Conservation (phyloP, 92 coral and sea anemone genomes). For the Epizoanthus illoricatus region DNA sequence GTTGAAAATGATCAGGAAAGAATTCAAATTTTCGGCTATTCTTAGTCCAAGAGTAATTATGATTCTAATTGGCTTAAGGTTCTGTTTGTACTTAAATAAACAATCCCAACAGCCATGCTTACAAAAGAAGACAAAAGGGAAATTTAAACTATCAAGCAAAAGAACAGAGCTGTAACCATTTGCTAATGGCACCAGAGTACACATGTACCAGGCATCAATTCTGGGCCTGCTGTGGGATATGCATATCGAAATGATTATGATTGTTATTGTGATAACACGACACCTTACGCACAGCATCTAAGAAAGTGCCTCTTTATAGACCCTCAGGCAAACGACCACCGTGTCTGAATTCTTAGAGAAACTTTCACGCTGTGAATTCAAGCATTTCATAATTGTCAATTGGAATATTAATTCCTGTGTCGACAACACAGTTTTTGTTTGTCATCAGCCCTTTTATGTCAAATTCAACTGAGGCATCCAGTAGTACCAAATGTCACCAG, state of each 20-base stretch:
- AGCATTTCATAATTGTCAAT: slow-evolving; percentile 34
- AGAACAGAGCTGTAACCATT: slow-evolving; percentile 19
- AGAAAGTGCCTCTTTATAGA: not conserved
- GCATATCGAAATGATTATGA: too few relatives aligned
- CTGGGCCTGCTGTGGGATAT: too few relatives aligned
- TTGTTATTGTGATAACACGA: too few relatives aligned
- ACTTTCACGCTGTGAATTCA: slow-evolving; percentile 10
- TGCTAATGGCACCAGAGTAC: not conserved
- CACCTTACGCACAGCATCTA: not conserved
- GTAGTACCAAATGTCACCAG: not conserved
- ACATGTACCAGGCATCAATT: not conserved
- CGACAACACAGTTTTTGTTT: slow-evolving; percentile 23
- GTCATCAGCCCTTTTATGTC: not conserved
- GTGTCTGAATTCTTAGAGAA: slow-evolving; percentile 1
- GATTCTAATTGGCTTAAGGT: slow-evolving; percentile 35
- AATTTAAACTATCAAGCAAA: slow-evolving; percentile 8
- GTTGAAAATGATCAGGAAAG: slow-evolving; percentile 13
- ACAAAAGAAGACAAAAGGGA: slow-evolving; percentile 35
- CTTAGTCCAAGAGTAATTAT: slow-evolving; percentile 25
- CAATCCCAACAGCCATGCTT: slow-evolving; percentile 21
- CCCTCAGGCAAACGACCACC: slow-evolving; percentile 18
- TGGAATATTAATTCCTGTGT: slow-evolving; percentile 17
- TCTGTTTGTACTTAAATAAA: slow-evolving; percentile 36
- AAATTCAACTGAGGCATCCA: not conserved
- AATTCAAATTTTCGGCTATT: slow-evolving; percentile 36